Conservation (phyloP, 2,888 invertebrate species). For the Pseudococcus jackbeardsleyi region DNA sequence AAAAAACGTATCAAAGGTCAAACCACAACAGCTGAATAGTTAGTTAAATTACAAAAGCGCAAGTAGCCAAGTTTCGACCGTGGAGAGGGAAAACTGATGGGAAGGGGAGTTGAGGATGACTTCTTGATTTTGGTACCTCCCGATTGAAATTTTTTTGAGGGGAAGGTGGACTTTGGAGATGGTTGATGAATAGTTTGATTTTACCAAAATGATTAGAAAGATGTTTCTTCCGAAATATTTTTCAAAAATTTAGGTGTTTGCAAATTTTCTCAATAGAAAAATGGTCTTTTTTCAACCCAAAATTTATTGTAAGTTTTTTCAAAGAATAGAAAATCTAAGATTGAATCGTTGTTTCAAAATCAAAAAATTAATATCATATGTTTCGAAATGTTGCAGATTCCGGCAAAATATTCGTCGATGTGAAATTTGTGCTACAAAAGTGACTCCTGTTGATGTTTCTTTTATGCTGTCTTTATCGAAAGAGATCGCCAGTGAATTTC, state of each 20-base stretch:
- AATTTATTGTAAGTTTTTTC: no score
- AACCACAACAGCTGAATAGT: background rate
- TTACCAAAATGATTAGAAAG: no score
- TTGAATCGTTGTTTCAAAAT: background rate
- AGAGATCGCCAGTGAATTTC: background rate
- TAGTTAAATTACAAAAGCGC: constrained; percentile 9
- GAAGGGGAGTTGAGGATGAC: background rate
- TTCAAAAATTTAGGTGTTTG: no score
- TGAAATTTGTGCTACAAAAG: background rate
- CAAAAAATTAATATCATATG: background rate
- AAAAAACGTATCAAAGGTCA: constrained; percentile 5
- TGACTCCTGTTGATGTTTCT: background rate
- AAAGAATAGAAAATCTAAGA: no score
- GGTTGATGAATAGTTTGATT: no score
- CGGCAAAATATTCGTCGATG: background rate
- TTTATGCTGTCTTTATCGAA: background rate
- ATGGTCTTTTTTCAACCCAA: no score
- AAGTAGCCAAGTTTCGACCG: background rate
- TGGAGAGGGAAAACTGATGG: background rate
- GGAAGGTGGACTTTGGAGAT: no score
- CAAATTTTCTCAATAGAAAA: no score
- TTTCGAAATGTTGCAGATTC: background rate
- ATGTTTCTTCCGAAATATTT: no score
- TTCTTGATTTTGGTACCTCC: background rate
- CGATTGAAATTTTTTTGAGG: background rate